Conservation (phyloP, 2,113 vertebrate genomes). For the Sinosuthora webbiana region DNA sequence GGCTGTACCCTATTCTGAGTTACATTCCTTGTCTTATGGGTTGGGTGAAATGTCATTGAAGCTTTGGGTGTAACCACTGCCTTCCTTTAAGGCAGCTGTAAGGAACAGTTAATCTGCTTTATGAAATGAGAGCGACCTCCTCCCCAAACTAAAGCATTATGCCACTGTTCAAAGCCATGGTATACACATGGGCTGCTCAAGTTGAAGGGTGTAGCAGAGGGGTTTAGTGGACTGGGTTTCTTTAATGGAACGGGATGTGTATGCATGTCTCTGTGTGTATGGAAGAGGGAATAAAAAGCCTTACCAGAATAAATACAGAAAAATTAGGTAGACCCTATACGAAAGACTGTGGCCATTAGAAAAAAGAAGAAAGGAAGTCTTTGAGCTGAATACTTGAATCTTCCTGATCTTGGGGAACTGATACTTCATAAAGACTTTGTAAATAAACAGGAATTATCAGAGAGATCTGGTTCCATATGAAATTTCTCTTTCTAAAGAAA, state of each 20-base stretch:
- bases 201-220: background rate
- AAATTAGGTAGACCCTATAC: background rate
- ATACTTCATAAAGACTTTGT: conserved; percentile 7
- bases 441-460: background rate
- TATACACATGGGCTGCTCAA: background rate
- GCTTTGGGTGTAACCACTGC: background rate
- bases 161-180: background rate
- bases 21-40: background rate
- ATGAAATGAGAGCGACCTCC: background rate
- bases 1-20: background rate
- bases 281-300: background rate
- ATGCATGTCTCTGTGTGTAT: background rate
- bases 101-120: conserved; percentile 24
- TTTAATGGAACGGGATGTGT: background rate
- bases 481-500: background rate
- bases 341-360: background rate
- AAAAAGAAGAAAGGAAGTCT: background rate
- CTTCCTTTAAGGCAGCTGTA: conserved; percentile 16
- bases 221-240: background rate
- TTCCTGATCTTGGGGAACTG: background rate
- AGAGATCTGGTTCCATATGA: background rate
- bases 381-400: background rate
- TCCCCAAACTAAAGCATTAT: background rate
- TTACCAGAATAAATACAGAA: background rate
- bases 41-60: conserved; percentile 2